Evolutionary conservation across 2,888 invertebrate genomes (phyloP).

Genomic region (Acanthococcus lagerstroemiae): DNA sequence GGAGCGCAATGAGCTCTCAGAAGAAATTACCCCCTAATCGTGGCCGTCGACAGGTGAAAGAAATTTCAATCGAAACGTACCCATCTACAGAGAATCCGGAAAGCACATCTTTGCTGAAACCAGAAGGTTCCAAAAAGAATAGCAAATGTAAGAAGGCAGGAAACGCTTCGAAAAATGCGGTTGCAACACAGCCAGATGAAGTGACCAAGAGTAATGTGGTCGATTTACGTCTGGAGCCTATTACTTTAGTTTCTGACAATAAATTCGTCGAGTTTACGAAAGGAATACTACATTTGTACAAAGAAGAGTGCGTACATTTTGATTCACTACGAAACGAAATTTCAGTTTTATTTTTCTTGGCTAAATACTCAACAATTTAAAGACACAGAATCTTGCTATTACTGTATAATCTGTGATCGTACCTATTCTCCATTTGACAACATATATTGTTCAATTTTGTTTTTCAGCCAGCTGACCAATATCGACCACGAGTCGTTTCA

Average conservation of each 20-base stretch:
- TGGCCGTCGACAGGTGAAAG: conserved; percentile 57
- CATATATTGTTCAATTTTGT: too few species aligned
- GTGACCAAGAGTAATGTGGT: conserved; percentile 18
- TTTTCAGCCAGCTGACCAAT: conserved; percentile 59
- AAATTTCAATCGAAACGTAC: conserved; percentile 67
- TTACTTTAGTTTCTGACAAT: conserved; percentile 69
- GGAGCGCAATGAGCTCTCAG: conserved; percentile 16
- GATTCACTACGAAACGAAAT: neutral
- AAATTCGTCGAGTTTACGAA: conserved; percentile 93
- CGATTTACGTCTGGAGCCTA: conserved; percentile 22
- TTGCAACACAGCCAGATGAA: neutral
- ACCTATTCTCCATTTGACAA: too few species aligned
- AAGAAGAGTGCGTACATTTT: conserved; percentile 68
- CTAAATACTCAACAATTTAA: too few species aligned
- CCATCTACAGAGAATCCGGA: neutral
- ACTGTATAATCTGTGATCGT: too few species aligned
- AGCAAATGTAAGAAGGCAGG: neutral
- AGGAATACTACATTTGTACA: conserved; percentile 92
- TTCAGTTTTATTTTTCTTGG: neutral
- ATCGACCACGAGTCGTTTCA: conserved; percentile 54
- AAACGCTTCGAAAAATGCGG: neutral
- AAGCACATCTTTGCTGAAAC: neutral
- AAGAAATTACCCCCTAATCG: conserved; percentile 43
- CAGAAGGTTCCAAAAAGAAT: conserved; percentile 3
- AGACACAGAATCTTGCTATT: too few species aligned